Evolutionary conservation across 2,797 vertebrate species (phyloP), one percentile per base, ranked within the genome.

Genomic region (Sylvilagus floridanus): DNA sequence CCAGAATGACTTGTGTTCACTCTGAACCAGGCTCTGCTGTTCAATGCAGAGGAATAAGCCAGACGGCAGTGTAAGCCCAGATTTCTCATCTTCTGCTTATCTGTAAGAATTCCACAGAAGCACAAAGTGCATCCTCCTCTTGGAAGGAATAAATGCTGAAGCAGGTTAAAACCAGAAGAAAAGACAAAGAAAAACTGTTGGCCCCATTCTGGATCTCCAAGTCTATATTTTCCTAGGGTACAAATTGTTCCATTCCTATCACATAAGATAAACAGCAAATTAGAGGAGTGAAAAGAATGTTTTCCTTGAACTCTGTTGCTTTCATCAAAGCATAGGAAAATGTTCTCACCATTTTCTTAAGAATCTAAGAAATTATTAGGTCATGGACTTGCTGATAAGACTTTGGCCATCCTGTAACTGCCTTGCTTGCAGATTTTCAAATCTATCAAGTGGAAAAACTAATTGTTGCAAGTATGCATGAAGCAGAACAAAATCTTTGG

Each of bases 1-100:
- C 97, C 97, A 97, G 95, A 96, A 96, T 97, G 96, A 96, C 94
- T 97, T 96, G 90, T 97, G 95, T 97, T 97, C 97, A 96, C 96
- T 90, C 93, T 95, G 92, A 96, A 96, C 22, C 0, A 87, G 91
- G 97, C 96, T 77, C 21, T 0, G 5, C 94, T 91, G 72, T 90
- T 96, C 96, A 75, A n/a, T 83, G 90, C 71, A 96, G 94, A 98
- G 97, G 97, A 98, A 97, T 84, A 97, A 98, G 91, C 96, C 97
- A 93, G 65, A 71, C 94, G 96, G 68, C 76, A 95, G 90, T 93
- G 91, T 84, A 96, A 97, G 95, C 73, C 63, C 86, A 93, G 42
- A 93, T 57, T 72, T 82, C 54, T 52, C 84, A 79, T 73, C 75
- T 94, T 79, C 79, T 79, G 89, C 86, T 98, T 97, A 96, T 95